A percentile compares a stretch with the other conserved stretches of the same genome.
phyloP scores from a whole-genome alignment of 2,888 invertebrate genomes.

The Dyspetes luteomarginatus region DNA sequence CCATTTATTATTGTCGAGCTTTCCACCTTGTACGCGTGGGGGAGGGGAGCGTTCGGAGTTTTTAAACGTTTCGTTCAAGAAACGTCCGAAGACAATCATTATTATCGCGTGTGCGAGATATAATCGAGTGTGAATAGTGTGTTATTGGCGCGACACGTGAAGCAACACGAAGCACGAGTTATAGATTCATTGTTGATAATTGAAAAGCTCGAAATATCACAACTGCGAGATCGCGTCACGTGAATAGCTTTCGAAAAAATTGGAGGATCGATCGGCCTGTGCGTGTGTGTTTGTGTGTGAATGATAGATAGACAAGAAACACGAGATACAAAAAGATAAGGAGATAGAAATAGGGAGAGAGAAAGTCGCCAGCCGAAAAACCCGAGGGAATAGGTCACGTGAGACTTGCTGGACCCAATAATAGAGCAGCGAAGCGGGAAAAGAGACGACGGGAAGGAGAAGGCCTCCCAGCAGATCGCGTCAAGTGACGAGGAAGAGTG shows the following conservation, averaged over 20 bases:
- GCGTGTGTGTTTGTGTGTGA: neutral
- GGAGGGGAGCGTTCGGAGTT: neutral
- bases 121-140: constrained; percentile 17
- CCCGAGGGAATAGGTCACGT: constrained; percentile 54
- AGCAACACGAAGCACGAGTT: neutral
- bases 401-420: constrained; percentile 35
- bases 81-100: constrained; percentile 28
- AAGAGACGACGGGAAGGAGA: constrained; percentile 38
- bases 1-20: neutral
- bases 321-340: neutral
- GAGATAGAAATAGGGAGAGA: neutral
- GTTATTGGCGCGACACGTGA: neutral
- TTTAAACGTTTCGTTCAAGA: neutral
- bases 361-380: constrained; percentile 33
- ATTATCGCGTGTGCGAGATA: constrained; percentile 21
- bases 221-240: neutral
- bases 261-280: neutral
- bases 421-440: constrained; percentile 39
- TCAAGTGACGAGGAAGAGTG: constrained; percentile 5
- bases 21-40: neutral
- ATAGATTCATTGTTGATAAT: neutral
- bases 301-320: neutral
- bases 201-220: neutral
- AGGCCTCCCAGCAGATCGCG: constrained; percentile 60
- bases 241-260: neutral